A percentile compares a stretch with the other conserved stretches of the same genome.
phyloP scores from a whole-genome alignment of 2,113 vertebrate genomes.

The Cottus gobio region DNA sequence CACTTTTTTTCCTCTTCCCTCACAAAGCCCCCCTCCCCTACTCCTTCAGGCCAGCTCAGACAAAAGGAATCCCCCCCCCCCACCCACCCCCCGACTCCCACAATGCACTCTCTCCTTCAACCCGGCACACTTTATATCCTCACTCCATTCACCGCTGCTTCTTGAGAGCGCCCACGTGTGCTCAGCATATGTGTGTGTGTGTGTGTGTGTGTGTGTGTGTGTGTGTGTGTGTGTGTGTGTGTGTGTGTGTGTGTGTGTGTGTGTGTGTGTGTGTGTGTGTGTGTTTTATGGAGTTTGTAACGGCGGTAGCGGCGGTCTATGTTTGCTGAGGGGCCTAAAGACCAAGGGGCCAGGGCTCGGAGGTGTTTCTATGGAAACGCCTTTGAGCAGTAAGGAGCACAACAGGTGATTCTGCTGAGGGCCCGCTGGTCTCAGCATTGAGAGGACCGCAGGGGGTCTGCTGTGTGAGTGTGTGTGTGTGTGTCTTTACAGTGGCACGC shows the following conservation, averaged over 20 bases:
- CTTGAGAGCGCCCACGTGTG: conserved; percentile 67
- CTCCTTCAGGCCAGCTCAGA: conserved; percentile 76
- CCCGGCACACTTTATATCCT: conserved; percentile 81
- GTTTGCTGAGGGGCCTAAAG: conserved; percentile 77
- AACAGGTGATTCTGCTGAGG: conserved; percentile 80
- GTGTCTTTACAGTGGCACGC: no score
- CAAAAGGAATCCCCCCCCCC: conserved; percentile 63
- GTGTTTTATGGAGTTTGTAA: conserved; percentile 65
- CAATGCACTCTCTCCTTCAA: conserved; percentile 75
- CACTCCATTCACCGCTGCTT: conserved; percentile 73
- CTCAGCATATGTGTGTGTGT: conserved; percentile 24
- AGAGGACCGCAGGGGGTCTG: conserved; percentile 63
- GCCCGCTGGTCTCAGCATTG: conserved; percentile 55
- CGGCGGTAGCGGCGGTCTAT: conserved; percentile 58
- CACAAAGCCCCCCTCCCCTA: conserved; percentile 60
- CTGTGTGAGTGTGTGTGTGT: conserved; percentile 17
- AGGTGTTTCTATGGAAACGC: conserved; percentile 81
- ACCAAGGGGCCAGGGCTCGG: conserved; percentile 68
- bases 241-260: conserved; percentile 37
- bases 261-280: conserved; percentile 30
- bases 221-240: conserved; percentile 37
- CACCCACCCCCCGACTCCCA: conserved; percentile 56
- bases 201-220: conserved; percentile 27
- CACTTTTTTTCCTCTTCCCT: conserved; percentile 69
- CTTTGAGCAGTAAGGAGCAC: conserved; percentile 78